Evolutionary conservation across 2,113 vertebrate species (phyloP).

Genomic region (Pristiophorus japonicus): DNA sequence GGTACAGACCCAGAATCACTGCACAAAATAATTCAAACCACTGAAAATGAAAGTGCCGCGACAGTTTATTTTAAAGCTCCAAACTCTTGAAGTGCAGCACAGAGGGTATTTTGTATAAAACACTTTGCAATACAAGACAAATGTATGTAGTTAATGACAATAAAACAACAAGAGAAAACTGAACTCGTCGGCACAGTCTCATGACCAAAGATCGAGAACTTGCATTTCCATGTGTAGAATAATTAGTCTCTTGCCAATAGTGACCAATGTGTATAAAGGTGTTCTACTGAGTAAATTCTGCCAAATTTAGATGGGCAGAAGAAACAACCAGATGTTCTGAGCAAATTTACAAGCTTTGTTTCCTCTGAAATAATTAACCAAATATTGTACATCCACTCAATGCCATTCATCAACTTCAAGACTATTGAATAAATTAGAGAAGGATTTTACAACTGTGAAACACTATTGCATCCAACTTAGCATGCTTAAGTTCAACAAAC

Average conservation of each 20-base stretch:
- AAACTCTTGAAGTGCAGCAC: not conserved
- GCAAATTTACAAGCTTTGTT: no score
- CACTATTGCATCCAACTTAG: not conserved
- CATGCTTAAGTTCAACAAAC: not conserved
- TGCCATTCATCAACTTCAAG: no score
- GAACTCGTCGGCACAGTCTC: not conserved
- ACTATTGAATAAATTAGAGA: no score
- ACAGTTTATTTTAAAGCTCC: not conserved
- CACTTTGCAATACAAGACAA: not conserved
- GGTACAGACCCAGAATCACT: not conserved
- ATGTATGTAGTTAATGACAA: not conserved
- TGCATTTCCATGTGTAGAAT: not conserved
- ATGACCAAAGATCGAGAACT: not conserved
- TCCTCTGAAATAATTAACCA: no score
- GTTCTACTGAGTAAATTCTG: not conserved
- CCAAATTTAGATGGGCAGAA: not conserved
- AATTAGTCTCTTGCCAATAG: not conserved
- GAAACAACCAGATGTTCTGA: not conserved
- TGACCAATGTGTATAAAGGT: not conserved
- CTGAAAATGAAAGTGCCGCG: not conserved
- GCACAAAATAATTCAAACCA: not conserved
- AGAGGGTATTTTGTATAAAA: not conserved
- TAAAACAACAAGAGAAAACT: constrained; percentile 1
- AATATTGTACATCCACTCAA: no score
- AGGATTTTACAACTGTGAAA: no score